Evolutionary conservation across 2,888 invertebrate species (phyloP).

Genomic region (Tachina grossa): DNA sequence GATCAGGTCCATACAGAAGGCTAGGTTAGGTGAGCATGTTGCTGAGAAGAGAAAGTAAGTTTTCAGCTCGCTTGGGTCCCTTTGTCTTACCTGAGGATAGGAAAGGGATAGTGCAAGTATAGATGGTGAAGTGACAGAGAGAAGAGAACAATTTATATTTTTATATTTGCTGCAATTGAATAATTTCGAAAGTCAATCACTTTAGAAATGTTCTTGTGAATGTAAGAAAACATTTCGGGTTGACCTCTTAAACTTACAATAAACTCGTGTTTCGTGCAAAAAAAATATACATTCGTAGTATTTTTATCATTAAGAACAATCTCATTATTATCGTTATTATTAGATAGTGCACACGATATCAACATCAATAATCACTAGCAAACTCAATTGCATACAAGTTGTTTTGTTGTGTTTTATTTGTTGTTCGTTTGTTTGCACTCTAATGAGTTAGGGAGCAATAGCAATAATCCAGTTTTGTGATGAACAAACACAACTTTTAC

Average conservation of each 20-base stretch:
- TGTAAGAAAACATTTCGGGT: background rate
- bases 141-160: no score
- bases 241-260: background rate
- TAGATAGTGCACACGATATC: slow-evolving; percentile 32
- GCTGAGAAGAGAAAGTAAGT: no score
- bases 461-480: background rate
- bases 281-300: slow-evolving; percentile 30
- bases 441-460: slow-evolving; percentile 26
- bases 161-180: no score
- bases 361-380: slow-evolving; percentile 30
- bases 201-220: background rate
- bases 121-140: no score
- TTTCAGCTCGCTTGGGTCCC: no score
- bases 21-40: no score
- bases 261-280: slow-evolving; percentile 35
- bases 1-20: no score
- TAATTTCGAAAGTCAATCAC: background rate
- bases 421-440: background rate
- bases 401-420: slow-evolving; percentile 19
- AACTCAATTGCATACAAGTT: slow-evolving; percentile 34
- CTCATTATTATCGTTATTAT: slow-evolving; percentile 40
- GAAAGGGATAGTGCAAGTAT: no score
- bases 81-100: no score
- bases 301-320: slow-evolving; percentile 27
- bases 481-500: slow-evolving; percentile 5